Conservation (phyloP, 2,113 vertebrate species). For the Actinemys pallida region DNA sequence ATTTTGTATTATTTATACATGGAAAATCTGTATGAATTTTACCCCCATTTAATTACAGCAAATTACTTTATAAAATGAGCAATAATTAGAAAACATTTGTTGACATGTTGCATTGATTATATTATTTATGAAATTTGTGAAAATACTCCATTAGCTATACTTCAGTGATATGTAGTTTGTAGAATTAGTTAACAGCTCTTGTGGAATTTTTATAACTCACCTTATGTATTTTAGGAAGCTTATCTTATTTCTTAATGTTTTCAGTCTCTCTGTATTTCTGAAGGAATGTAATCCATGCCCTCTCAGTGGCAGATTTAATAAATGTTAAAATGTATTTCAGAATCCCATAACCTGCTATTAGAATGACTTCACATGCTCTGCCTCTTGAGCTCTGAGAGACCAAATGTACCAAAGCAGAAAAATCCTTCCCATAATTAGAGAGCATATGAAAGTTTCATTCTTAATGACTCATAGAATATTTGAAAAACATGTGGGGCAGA, state of each 20-base stretch:
- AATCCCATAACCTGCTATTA: fast-evolving
- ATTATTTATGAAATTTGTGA: background rate
- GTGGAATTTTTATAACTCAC: background rate
- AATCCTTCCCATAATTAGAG: background rate
- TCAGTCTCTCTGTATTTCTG: background rate
- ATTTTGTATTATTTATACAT: background rate
- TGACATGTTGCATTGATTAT: background rate
- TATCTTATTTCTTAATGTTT: background rate
- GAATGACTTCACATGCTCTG: background rate
- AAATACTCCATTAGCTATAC: background rate
- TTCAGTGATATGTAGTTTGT: background rate
- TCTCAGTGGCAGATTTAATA: background rate
- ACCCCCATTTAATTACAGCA: background rate
- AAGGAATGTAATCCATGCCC: background rate
- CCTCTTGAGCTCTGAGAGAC: background rate
- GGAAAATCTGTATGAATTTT: background rate
- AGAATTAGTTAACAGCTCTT: background rate
- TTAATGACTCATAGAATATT: background rate
- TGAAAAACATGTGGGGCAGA: background rate
- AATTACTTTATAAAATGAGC: background rate
- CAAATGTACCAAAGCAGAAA: background rate
- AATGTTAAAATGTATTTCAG: background rate
- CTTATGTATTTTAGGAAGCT: background rate
- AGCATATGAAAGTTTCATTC: background rate
- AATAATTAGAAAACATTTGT: background rate